These are phyloP conservation scores for Ptiloglossa arizonensis DNA, from an alignment of 1,140 invertebrate genomes.

Conservation along the genomic window DNA sequence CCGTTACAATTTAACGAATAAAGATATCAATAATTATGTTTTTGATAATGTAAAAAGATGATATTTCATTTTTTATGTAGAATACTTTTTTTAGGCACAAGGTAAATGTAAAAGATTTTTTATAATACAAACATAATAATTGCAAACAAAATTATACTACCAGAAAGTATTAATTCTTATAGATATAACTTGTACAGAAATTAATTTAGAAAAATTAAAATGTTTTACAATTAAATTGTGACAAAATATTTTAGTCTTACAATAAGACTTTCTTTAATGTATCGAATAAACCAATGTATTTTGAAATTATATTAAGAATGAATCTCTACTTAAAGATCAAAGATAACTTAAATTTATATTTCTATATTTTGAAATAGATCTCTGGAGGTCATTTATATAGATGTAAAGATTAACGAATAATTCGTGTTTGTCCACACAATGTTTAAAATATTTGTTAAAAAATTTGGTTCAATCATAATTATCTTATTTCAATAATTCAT, in stretches of 20 bases:
- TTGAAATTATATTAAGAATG: background rate
- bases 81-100: background rate
- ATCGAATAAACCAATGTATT: background rate
- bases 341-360: background rate
- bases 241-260: no score
- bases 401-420: constrained; percentile 14
- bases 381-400: constrained; percentile 53
- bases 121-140: background rate
- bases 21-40: background rate
- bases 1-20: background rate
- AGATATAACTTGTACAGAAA: background rate
- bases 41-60: background rate
- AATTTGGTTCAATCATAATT: background rate
- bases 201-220: background rate
- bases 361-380: background rate
- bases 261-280: background rate
- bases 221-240: background rate
- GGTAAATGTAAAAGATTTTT: background rate
- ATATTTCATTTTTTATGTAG: background rate
- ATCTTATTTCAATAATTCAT: constrained; percentile 13
- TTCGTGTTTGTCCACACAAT: background rate
- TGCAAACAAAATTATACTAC: no score
- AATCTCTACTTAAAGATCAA: background rate
- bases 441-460: background rate
- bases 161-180: background rate